Base-by-base conservation (phyloP, 1,140 invertebrate genomes). In the Nasonia longicornis region DNA sequence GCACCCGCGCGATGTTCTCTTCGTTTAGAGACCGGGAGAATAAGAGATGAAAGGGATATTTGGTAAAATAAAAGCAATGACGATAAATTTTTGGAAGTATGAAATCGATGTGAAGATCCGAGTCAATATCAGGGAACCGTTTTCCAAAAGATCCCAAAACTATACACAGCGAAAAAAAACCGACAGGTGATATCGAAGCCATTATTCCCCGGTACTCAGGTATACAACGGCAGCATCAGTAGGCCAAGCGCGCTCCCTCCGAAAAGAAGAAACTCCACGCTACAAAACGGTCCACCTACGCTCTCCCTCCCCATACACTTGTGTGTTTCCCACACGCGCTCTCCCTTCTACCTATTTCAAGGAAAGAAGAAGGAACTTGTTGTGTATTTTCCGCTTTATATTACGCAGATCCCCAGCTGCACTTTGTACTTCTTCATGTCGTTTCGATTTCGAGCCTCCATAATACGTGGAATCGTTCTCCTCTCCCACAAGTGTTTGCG, bases 251-350 rank as follows among this genome's bases (percentile, higher is more conserved):
- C 73, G 48, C 45, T 69, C 67, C 64, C 69, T 63, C 45, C 70
- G 48, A 78, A 71, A 71, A 2, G 66, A 31, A 48, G 45, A 72
- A 38, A 70, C 42, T 14, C 22, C 63, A 26, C 7, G 2, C 3
- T 22, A n/a, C 38, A 26, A 58, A 38, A 6, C 78, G 29, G n/a
- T 26, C 63, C 71, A 73, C 42, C 16, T 38, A n/a, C 35, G 20
- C 35, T 22, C 38, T n/a, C 42, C 0, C 22, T 22, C 38, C 4
- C 42, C 0, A 20, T 20, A 63, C 78, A 79, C 78, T 79, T 80
- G 72, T 10, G 58, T 38, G 16, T 75, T 80, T 80, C 79, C 79
- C 79, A 80, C 79, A 80, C 72, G 20, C 64, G 72, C 26, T 35
- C 52, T 29, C 20, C n/a, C 4, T 31, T n/a, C 58, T n/a, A 0